A percentile compares a stretch with the other conserved stretches of the same genome.
phyloP scores from a whole-genome alignment of 1,140 invertebrate genomes.

The Thaumetopoea pityocampa region DNA sequence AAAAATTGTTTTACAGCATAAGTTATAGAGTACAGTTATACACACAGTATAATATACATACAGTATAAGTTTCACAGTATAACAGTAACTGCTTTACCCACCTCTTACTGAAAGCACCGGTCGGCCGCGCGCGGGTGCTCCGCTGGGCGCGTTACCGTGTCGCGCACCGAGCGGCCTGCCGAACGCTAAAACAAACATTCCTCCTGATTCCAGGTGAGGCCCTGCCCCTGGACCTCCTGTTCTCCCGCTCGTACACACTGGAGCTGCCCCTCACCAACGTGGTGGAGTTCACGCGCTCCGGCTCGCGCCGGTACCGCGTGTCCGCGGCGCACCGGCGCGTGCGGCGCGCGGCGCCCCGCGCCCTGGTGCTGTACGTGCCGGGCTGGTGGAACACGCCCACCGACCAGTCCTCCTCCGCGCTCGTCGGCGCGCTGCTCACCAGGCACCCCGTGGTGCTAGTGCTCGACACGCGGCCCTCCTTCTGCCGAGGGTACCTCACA shows the following conservation, averaged over 20 bases:
- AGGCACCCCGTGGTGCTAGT: conserved; percentile 37
- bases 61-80: too few species aligned
- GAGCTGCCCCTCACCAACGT: conserved; percentile 33
- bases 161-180: too few species aligned
- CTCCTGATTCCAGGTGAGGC: conserved; percentile 44
- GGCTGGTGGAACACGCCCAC: conserved; percentile 63
- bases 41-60: too few species aligned
- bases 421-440: conserved; percentile 44
- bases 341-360: not conserved
- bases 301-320: conserved; percentile 26
- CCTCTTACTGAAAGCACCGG: too few species aligned
- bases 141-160: too few species aligned
- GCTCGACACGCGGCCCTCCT: conserved; percentile 41
- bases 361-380: conserved; percentile 24
- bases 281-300: conserved; percentile 31
- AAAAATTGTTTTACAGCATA: too few species aligned
- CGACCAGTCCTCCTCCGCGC: conserved; percentile 42
- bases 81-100: too few species aligned
- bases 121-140: too few species aligned
- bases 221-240: conserved; percentile 45
- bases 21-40: too few species aligned
- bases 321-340: not conserved
- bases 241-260: conserved; percentile 28
- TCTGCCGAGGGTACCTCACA: conserved; percentile 46
- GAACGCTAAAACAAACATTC: too few species aligned